Evolutionary conservation across 2,888 invertebrate species (phyloP), one percentile per base, ranked within the genome.

Genomic region (Dorcus parallelipipedus): DNA sequence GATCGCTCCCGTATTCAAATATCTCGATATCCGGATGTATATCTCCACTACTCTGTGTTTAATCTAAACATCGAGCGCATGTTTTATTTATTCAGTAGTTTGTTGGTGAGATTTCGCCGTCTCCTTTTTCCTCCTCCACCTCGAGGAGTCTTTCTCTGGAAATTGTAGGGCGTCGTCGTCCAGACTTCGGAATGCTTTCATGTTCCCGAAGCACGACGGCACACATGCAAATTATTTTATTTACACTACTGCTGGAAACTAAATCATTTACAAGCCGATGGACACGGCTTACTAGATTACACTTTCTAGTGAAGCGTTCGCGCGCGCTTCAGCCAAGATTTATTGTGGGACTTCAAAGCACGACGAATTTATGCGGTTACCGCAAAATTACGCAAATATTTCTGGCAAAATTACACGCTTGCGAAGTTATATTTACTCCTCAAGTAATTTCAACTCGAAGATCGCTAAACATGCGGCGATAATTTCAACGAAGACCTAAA

Each of bases 1-100:
- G 62, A 62, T 62, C 53, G 42, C 49, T 55, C 56, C 51, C 42
- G 38, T 60, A 59, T 55, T 56, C 40, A 58, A 57, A 60, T 62
- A 45, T 45, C 45, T 45, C 23, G 45, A 45, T 45, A 45, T 45
- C 23, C 45, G 45, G 45, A 45, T 45, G 17, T 45, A 45, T 45
- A 17, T 45, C 45, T 10, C 26, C 23, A 45, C 20, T 45, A 45
- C 45, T 45, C 23, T 45, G 45, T 23, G 20, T 45, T 45, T 45
- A 45, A 45, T 45, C 45, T 45, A 45, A 45, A 23, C 23, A 20
- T 45, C 45, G 17, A 20, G 45, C 9, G 14, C 45, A 45, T 45
- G 45, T 45, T 45, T 45, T 45, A 45, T 45, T 45, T 45, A 45
- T 45, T 9, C 45, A 45, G 45, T 45, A 45, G 45, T 45, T 45